Evolutionary conservation across 1,140 invertebrate species (phyloP).

Genomic region (Propsilocerus akamusi): DNA sequence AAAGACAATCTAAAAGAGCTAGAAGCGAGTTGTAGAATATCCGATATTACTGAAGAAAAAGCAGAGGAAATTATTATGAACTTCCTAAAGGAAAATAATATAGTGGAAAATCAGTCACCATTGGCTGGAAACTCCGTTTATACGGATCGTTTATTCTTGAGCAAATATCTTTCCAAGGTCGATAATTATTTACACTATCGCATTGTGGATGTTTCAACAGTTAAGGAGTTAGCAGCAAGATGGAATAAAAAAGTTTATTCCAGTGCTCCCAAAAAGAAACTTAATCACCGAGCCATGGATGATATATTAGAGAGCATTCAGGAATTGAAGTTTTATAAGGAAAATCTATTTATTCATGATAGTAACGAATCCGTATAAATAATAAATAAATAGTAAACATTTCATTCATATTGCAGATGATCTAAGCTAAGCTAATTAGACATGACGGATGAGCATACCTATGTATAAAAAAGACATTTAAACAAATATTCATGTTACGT

Average conservation of each 20-base stretch:
- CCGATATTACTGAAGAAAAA: slow-evolving; percentile 37
- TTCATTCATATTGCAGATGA: too few species aligned
- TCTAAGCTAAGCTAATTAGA: too few species aligned
- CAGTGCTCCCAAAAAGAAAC: slow-evolving; percentile 39
- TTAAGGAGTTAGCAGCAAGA: slow-evolving; percentile 67
- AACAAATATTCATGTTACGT: too few species aligned
- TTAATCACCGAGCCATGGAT: slow-evolving; percentile 51
- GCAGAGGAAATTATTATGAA: slow-evolving; percentile 54
- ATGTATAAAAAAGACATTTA: too few species aligned
- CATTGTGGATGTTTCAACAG: slow-evolving; percentile 77
- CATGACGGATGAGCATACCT: too few species aligned
- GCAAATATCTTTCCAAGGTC: slow-evolving; percentile 54
- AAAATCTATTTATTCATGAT: slow-evolving; percentile 35
- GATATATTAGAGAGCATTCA: slow-evolving; percentile 76
- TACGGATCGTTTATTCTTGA: slow-evolving; percentile 63
- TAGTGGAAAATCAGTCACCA: slow-evolving; percentile 39
- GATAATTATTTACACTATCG: slow-evolving; percentile 77
- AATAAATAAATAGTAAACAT: too few species aligned
- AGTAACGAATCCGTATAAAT: too few species aligned
- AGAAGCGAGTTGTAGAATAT: slow-evolving; percentile 44
- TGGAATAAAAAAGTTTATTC: slow-evolving; percentile 48
- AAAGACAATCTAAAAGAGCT: slow-evolving; percentile 58
- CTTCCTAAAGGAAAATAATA: slow-evolving; percentile 52
- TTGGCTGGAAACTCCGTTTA: slow-evolving; percentile 82
- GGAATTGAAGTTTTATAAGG: slow-evolving; percentile 59